Conservation (phyloP, 2,113 vertebrate species). For the Brachirus orientalis region DNA sequence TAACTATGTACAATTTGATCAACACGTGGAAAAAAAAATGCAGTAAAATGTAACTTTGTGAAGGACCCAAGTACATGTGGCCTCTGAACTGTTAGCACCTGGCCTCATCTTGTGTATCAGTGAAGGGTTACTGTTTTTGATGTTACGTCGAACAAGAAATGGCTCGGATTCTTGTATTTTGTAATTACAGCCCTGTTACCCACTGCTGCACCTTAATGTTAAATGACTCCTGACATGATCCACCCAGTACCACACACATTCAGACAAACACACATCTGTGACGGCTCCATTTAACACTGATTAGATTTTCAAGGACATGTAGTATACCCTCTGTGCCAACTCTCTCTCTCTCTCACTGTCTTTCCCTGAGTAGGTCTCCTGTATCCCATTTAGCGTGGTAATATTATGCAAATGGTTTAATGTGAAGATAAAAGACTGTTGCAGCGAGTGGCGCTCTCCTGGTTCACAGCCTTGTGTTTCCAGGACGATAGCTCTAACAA, state of each 20-base stretch:
- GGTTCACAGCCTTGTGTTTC: constrained; percentile 82
- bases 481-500: constrained; percentile 82
- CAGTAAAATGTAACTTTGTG: constrained; percentile 29
- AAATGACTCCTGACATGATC: constrained; percentile 72
- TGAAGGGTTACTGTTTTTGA: constrained; percentile 48
- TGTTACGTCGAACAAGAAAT: constrained; percentile 48
- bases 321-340: constrained; percentile 73
- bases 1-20: neutral
- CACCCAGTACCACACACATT: constrained; percentile 29
- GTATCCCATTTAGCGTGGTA: constrained; percentile 70
- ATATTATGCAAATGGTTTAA: constrained; percentile 87
- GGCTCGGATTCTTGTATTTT: constrained; percentile 62
- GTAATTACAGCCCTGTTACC: constrained; percentile 69
- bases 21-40: neutral
- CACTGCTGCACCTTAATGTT: constrained; percentile 63
- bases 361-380: constrained; percentile 69
- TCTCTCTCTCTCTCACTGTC: constrained; percentile 26
- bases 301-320: constrained; percentile 83
- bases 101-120: constrained; percentile 49
- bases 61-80: constrained; percentile 35
- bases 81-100: constrained; percentile 5
- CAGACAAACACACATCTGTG: constrained; percentile 28
- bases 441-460: constrained; percentile 73
- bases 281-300: constrained; percentile 83
- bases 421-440: constrained; percentile 85